phyloP scores from a whole-genome alignment of 2,113 vertebrate genomes.

The Trogon surrucura region DNA sequence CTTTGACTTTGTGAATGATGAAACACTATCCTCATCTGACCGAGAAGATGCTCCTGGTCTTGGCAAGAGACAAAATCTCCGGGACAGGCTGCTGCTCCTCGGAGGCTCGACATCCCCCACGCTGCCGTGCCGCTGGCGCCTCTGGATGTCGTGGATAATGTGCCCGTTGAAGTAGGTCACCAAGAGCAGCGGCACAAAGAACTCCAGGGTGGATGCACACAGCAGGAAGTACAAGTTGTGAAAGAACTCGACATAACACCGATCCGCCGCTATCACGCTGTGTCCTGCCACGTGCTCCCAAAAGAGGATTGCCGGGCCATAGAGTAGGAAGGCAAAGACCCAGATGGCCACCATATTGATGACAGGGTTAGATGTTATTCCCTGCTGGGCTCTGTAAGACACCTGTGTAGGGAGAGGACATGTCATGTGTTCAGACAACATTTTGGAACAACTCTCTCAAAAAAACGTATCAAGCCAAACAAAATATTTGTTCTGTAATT shows the following conservation, averaged over 20 bases:
- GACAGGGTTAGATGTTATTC: slow-evolving; percentile 74
- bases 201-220: slow-evolving; percentile 85
- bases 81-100: background rate
- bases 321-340: slow-evolving; percentile 86
- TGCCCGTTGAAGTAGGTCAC: slow-evolving; percentile 88
- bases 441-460: background rate
- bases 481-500: background rate
- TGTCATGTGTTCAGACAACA: background rate
- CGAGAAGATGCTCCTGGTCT: background rate
- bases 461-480: background rate
- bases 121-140: background rate
- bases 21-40: background rate
- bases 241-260: slow-evolving; percentile 82
- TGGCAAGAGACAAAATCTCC: background rate
- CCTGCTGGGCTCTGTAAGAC: slow-evolving; percentile 81
- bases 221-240: slow-evolving; percentile 86
- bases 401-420: slow-evolving; percentile 69
- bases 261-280: background rate
- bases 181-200: slow-evolving; percentile 83
- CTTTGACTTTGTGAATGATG: background rate
- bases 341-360: slow-evolving; percentile 84
- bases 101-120: background rate
- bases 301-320: slow-evolving; percentile 84
- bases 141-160: slow-evolving; percentile 87
- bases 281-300: slow-evolving; percentile 65